phyloP scores from a whole-genome alignment of 2,113 vertebrate species.

The Anseranas semipalmata region DNA sequence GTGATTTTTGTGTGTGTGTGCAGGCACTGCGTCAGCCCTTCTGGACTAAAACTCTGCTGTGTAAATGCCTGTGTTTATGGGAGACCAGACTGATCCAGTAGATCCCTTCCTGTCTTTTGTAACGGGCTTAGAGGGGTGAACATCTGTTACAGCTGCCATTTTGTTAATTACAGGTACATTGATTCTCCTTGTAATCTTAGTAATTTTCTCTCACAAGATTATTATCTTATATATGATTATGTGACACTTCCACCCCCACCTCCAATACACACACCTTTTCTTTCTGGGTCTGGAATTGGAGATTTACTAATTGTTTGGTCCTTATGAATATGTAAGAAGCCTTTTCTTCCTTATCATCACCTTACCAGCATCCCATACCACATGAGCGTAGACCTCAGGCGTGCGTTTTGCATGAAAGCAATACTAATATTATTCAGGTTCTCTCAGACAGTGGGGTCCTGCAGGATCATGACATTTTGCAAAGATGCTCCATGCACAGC shows the following conservation, averaged over 20 bases:
- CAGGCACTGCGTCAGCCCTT: not conserved
- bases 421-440: not conserved
- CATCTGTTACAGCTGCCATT: not conserved
- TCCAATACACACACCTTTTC: not conserved
- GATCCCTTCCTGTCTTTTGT: not conserved
- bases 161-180: not conserved
- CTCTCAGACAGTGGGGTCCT: not conserved
- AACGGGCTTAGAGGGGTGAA: not conserved
- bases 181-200: not conserved
- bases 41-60: not conserved
- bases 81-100: accelerated
- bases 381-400: not conserved
- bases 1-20: not conserved
- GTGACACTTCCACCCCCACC: not conserved
- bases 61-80: not conserved
- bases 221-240: not conserved
- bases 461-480: not conserved
- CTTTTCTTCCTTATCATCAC: not conserved
- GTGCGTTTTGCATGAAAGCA: not conserved
- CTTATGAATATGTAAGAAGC: not conserved
- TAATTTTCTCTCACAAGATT: not conserved
- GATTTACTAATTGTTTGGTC: not conserved
- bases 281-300: not conserved
- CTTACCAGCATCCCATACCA: not conserved
- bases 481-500: not conserved